Base-by-base conservation (phyloP, 1,140 invertebrate species). In the Drosophila lacertosa region DNA sequence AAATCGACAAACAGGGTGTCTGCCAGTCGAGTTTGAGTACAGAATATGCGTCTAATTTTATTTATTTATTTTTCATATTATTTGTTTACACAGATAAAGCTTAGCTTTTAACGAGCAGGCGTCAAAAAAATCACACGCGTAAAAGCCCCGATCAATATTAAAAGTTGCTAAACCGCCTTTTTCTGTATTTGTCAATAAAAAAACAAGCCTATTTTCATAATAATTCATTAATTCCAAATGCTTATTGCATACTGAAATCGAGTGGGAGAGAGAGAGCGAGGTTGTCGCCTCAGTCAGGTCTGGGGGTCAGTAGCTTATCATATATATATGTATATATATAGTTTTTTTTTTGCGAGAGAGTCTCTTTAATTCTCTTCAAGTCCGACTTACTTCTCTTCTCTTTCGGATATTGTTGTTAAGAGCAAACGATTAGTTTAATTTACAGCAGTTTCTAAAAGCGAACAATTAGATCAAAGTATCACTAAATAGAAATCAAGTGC, bases 291-390 rank as follows among this genome's bases (percentile, higher is more conserved):
- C 42, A 32, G 18, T 32, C 13, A 3, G 47, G 59, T 42, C 54
- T 54, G 47, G 77, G 80, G 81, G 81, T 86, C 81, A 86, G 69
- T 88, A 82, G 82, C 81, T 86, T 86, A 86, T 86, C 79, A 53
- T n/a, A n/a, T n/a, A n/a, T n/a, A n/a, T n/a, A n/a, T n/a, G n/a
- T n/a, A n/a, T n/a, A n/a, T n/a, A n/a, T n/a, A n/a, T n/a, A n/a
- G n/a, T 71, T 70, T 65, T 33, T 80, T 76, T 59, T 80, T 67
- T 50, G 11, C 13, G 26, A 51, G 42, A 62, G 48, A 63, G 33
- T 4, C 16, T 18, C 32, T 32, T 16, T 20, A 15, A 11, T 15
- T 18, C 26, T 5, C 47, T 18, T 4, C 47, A n/a, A n/a, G n/a
- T 18, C 29, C 20, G n/a, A n/a, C 33, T 22, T n/a, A n/a, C 50